These are phyloP conservation scores for Diploscapter pachys DNA, from an alignment of 1,140 invertebrate genomes.

Conservation along the genomic window DNA sequence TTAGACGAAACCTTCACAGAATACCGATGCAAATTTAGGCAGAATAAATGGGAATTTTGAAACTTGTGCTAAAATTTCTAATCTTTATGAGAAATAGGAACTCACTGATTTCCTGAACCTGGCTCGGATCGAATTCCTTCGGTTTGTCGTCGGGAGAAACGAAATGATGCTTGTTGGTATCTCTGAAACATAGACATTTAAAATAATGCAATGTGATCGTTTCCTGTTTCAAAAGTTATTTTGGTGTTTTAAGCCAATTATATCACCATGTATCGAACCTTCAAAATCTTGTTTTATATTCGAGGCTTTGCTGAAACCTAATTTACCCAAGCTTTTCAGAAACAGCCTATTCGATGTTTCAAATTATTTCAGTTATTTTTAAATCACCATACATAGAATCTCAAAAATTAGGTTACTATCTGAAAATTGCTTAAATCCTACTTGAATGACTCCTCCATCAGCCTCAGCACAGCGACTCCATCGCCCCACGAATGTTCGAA, in stretches of 20 bases:
- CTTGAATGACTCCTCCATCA: constrained; percentile 81
- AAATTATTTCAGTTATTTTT: background rate
- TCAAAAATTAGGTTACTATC: background rate
- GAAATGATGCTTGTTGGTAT: constrained; percentile 68
- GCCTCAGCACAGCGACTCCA: constrained; percentile 88
- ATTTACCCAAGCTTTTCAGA: background rate
- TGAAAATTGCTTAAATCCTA: background rate
- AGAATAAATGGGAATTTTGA: too few relatives aligned
- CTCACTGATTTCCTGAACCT: constrained; percentile 68
- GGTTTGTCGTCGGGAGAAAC: constrained; percentile 68
- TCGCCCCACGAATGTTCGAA: constrained; percentile 99
- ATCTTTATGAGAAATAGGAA: constrained; percentile 13
- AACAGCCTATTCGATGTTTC: background rate
- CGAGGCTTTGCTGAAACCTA: background rate
- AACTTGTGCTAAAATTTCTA: constrained; percentile 11
- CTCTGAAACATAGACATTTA: constrained; percentile 49
- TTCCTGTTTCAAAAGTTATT: background rate
- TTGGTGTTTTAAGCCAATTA: background rate
- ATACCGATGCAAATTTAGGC: too few relatives aligned
- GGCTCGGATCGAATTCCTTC: constrained; percentile 62
- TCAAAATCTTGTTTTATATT: background rate
- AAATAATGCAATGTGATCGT: constrained; percentile 1
- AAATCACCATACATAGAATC: too few relatives aligned
- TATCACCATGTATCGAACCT: too few relatives aligned
- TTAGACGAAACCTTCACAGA: background rate